These are phyloP conservation scores for Melanocharis versteri DNA, from an alignment of 2,113 vertebrate genomes.

Conservation along the genomic window DNA sequence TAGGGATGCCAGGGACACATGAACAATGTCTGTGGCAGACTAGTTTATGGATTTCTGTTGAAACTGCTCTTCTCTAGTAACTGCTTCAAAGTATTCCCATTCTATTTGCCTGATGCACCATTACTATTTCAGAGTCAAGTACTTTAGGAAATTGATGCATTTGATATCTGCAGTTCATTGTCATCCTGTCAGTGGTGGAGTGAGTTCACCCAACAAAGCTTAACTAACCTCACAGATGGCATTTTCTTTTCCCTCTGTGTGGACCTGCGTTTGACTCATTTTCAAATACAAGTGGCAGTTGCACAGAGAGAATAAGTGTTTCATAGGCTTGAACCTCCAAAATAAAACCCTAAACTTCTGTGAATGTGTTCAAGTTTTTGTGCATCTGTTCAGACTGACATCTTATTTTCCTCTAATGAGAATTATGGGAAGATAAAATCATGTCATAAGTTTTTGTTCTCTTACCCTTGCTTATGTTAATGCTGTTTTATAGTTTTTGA, in stretches of 20 bases:
- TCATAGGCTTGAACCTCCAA: neutral
- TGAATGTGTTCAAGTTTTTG: neutral
- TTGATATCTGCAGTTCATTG: slow-evolving; percentile 34
- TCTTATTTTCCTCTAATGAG: neutral
- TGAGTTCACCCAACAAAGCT: slow-evolving; percentile 22
- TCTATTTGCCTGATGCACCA: slow-evolving; percentile 25
- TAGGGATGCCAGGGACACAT: neutral
- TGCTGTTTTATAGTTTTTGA: neutral
- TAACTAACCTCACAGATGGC: slow-evolving; percentile 2
- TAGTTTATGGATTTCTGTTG: neutral
- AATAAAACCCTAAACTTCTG: neutral
- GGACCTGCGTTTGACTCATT: slow-evolving; percentile 1
- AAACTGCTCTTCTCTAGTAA: slow-evolving; percentile 7
- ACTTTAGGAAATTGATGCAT: slow-evolving; percentile 52
- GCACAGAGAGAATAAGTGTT: neutral
- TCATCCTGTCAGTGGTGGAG: slow-evolving; percentile 27
- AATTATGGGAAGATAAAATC: neutral
- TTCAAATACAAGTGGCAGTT: neutral
- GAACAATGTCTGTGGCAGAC: neutral
- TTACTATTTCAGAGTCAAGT: slow-evolving; percentile 39
- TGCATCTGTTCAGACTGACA: neutral
- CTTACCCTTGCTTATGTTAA: neutral
- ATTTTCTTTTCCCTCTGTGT: neutral
- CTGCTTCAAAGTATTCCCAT: slow-evolving; percentile 1
- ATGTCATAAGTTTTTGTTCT: neutral